Conservation (phyloP, 2,113 vertebrate genomes). For the Nesospiza acunhae region DNA sequence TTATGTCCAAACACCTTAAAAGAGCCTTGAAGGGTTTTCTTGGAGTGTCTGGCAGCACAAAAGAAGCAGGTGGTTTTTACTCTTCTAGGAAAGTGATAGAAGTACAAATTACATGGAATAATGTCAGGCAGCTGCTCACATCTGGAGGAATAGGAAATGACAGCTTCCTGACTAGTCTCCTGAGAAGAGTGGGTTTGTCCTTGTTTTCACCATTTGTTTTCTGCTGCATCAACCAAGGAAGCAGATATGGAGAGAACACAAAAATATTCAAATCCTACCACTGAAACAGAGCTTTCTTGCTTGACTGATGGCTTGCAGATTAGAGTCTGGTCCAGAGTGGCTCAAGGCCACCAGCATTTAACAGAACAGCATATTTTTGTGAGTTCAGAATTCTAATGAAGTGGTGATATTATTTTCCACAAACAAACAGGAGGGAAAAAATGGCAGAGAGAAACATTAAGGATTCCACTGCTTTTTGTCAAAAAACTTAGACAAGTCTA, state of each 20-base stretch:
- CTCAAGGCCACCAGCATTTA: not conserved
- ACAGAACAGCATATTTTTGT: not conserved
- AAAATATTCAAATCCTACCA: not conserved
- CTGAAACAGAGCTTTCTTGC: not conserved
- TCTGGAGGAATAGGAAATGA: not conserved
- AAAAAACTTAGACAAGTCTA: not conserved
- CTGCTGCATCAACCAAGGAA: not conserved
- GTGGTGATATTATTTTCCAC: not conserved
- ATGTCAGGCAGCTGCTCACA: not conserved
- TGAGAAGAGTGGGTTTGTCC: not conserved
- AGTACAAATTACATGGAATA: not conserved
- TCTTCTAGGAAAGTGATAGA: not conserved
- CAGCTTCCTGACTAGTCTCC: not conserved
- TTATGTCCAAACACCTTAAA: not conserved
- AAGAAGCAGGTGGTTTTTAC: not conserved
- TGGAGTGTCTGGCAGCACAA: not conserved
- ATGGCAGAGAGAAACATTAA: not conserved
- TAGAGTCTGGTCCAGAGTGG: not conserved
- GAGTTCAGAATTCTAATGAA: not conserved
- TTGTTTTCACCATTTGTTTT: not conserved
- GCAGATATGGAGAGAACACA: not conserved
- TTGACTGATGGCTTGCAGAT: not conserved
- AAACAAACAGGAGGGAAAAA: not conserved
- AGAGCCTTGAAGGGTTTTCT: not conserved
- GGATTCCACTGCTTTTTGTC: not conserved